Conservation (phyloP, 1,140 invertebrate species). For the Drosophila lini region DNA sequence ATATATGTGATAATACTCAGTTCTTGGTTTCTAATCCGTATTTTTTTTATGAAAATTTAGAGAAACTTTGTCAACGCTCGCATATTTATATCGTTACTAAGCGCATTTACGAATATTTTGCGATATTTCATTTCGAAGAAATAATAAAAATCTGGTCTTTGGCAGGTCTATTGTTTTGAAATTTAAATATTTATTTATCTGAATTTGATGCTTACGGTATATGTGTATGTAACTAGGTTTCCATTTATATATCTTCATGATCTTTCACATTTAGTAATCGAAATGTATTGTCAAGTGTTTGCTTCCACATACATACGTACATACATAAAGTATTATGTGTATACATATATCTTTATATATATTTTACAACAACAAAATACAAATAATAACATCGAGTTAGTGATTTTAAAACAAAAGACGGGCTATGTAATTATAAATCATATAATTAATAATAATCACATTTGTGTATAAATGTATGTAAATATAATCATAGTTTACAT, state of each 20-base stretch:
- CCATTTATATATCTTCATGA: conserved; percentile 40
- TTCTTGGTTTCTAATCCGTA: background rate
- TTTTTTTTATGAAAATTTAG: background rate
- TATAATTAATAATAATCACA: conserved; percentile 78
- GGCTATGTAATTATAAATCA: conserved; percentile 58
- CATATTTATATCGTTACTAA: background rate
- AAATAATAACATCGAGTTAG: conserved; percentile 17
- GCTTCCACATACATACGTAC: conserved; percentile 52
- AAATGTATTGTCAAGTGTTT: conserved; percentile 80
- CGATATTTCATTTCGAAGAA: background rate
- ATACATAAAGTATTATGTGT: conserved; percentile 32
- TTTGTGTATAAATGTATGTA: conserved; percentile 53
- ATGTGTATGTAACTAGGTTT: conserved; percentile 45
- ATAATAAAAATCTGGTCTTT: background rate
- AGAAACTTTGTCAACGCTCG: too few relatives aligned
- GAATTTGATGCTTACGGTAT: conserved; percentile 44
- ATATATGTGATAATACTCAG: too few relatives aligned
- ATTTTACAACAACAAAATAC: conserved; percentile 37
- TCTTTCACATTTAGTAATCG: conserved; percentile 73
- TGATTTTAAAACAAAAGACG: conserved; percentile 30
- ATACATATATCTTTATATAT: conserved; percentile 23
- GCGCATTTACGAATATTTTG: background rate
- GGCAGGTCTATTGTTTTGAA: conserved; percentile 3
- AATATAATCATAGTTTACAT: conserved; percentile 44
- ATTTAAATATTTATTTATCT: conserved; percentile 58